A percentile compares a stretch with the other conserved stretches of the same genome.
Evolutionary conservation across 1,140 invertebrate genomes (phyloP).

Genomic region (Monomorium pharaonis): DNA sequence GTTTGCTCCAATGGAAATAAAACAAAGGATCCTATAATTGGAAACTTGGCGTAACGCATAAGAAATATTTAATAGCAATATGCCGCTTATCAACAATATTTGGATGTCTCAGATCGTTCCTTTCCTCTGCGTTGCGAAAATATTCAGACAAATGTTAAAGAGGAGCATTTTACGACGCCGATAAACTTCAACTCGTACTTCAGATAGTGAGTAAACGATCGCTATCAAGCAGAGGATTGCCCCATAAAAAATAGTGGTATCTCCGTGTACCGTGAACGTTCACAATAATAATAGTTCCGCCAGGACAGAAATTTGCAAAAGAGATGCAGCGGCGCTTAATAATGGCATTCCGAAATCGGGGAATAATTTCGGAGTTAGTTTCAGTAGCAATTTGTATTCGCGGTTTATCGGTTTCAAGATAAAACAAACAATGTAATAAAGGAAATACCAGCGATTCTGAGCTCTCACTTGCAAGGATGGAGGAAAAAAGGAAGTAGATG

Average conservation of each 20-base stretch:
- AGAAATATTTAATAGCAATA: neutral
- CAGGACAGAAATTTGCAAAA: constrained; percentile 23
- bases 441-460: neutral
- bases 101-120: neutral
- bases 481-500: neutral
- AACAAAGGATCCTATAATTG: constrained; percentile 8
- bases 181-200: constrained; percentile 3
- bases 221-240: neutral
- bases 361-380: neutral
- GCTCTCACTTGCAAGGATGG: neutral
- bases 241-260: constrained; percentile 8
- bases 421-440: neutral
- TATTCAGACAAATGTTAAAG: neutral
- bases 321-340: neutral
- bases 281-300: constrained; percentile 24
- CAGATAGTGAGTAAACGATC: neutral
- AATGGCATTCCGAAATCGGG: neutral
- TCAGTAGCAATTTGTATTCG: neutral
- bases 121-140: neutral
- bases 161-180: neutral
- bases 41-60: neutral
- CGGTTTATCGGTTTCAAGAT: neutral
- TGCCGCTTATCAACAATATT: neutral
- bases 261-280: neutral
- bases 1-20: neutral